Evolutionary conservation across 2,888 invertebrate species (phyloP).

Genomic region (Drosophila subquinaria): DNA sequence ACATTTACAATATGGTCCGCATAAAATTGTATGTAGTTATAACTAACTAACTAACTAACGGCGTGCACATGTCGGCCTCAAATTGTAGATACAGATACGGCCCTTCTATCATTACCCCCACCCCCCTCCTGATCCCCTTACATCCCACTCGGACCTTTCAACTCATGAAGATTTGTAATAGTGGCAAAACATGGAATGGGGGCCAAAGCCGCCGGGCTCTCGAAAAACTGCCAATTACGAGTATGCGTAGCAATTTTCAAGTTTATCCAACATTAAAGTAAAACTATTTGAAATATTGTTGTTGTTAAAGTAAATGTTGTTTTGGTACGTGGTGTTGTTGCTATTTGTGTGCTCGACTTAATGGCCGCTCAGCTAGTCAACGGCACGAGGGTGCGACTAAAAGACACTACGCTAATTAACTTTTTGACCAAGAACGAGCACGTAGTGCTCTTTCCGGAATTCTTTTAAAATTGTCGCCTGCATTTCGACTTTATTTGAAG

Average conservation of each 20-base stretch:
- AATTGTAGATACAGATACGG: conserved; percentile 19
- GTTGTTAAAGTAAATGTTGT: conserved; percentile 10
- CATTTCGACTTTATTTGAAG: too few species aligned
- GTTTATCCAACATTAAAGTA: conserved; percentile 41
- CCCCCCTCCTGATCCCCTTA: neutral
- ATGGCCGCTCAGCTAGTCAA: conserved; percentile 5
- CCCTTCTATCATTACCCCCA: neutral
- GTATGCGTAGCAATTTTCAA: conserved; percentile 63
- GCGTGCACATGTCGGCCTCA: conserved; percentile 64
- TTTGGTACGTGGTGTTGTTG: conserved; percentile 12
- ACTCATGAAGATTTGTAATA: conserved; percentile 50
- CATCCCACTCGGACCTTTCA: conserved; percentile 17
- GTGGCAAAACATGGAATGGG: conserved; percentile 1
- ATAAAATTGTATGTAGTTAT: conserved; percentile 78
- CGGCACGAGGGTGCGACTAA: neutral
- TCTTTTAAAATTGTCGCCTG: too few species aligned
- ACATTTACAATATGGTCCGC: conserved; percentile 77
- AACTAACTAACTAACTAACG: conserved; percentile 79
- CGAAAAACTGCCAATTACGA: conserved; percentile 67
- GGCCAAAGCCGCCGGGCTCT: conserved; percentile 16
- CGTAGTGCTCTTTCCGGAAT: neutral
- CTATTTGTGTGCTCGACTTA: conserved; percentile 18
- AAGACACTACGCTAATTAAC: neutral
- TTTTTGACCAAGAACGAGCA: neutral
- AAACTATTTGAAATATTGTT: conserved; percentile 49